These are phyloP conservation scores for Micromys minutus DNA, from an alignment of 2,113 vertebrate genomes.

Conservation along the genomic window DNA sequence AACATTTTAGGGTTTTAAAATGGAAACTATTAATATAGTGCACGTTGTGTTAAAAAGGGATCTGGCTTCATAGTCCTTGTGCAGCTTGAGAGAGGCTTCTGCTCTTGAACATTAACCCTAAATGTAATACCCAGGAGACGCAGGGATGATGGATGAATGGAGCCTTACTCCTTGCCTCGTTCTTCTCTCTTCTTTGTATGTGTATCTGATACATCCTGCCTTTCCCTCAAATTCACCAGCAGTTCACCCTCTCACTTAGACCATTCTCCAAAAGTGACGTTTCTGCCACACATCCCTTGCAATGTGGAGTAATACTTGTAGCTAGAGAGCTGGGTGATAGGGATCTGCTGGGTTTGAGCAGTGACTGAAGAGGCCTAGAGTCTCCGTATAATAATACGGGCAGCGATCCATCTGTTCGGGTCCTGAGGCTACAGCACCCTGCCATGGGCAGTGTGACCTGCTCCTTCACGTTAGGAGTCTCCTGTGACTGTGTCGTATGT, in stretches of 20 bases:
- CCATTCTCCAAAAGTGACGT: neutral
- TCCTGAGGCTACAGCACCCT: neutral
- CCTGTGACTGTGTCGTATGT: neutral
- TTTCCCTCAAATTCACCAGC: neutral
- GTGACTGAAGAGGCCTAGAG: neutral
- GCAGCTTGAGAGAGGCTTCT: neutral
- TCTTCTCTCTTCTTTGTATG: neutral
- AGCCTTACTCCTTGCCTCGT: neutral
- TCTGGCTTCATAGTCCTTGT: neutral
- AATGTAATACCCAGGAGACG: slow-evolving; percentile 63
- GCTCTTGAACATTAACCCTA: neutral
- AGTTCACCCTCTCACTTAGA: neutral
- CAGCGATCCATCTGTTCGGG: no score
- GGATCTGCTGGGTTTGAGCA: neutral
- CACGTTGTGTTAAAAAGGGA: slow-evolving; percentile 31
- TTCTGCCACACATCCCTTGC: neutral
- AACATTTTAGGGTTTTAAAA: slow-evolving; percentile 38
- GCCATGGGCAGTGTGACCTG: rapidly evolving
- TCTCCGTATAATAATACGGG: neutral
- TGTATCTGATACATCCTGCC: neutral
- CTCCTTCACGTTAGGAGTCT: neutral
- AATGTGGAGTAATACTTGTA: neutral
- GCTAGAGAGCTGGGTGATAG: neutral
- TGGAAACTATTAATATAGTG: slow-evolving; percentile 63
- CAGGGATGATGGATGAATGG: slow-evolving; percentile 16